Conservation (phyloP, 2,113 vertebrate species). For the Hepsetus odoe region DNA sequence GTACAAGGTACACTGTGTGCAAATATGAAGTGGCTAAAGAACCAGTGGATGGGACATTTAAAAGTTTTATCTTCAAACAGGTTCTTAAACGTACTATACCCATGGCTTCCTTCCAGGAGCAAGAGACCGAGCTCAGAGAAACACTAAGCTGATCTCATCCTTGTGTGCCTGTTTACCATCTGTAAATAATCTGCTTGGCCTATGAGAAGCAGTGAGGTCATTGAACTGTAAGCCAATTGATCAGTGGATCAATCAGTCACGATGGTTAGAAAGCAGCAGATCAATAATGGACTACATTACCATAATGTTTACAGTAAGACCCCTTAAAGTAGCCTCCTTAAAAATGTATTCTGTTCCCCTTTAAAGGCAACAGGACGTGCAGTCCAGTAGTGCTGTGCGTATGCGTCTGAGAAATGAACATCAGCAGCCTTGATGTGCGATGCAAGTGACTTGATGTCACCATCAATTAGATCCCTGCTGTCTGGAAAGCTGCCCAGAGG, state of each 20-base stretch:
- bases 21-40: no score
- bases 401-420: conserved; percentile 14
- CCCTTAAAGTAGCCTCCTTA: conserved; percentile 4
- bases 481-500: conserved; percentile 8
- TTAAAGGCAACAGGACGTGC: not conserved
- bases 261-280: not conserved
- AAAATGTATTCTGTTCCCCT: not conserved
- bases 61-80: not conserved
- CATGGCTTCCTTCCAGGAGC: no score
- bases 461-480: conserved; percentile 23
- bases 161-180: conserved; percentile 16
- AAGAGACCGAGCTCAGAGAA: not conserved
- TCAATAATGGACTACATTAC: conserved; percentile 11
- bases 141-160: conserved; percentile 25
- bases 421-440: conserved; percentile 18
- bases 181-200: conserved; percentile 1
- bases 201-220: not conserved
- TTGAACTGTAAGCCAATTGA: not conserved
- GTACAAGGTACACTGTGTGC: no score
- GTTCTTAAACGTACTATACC: no score
- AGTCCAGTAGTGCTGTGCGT: not conserved
- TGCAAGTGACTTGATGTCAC: conserved; percentile 34
- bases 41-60: not conserved
- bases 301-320: not conserved
- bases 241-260: not conserved